These are phyloP conservation scores for Clanis bilineata DNA, from an alignment of 2,888 invertebrate species.

Conservation along the genomic window DNA sequence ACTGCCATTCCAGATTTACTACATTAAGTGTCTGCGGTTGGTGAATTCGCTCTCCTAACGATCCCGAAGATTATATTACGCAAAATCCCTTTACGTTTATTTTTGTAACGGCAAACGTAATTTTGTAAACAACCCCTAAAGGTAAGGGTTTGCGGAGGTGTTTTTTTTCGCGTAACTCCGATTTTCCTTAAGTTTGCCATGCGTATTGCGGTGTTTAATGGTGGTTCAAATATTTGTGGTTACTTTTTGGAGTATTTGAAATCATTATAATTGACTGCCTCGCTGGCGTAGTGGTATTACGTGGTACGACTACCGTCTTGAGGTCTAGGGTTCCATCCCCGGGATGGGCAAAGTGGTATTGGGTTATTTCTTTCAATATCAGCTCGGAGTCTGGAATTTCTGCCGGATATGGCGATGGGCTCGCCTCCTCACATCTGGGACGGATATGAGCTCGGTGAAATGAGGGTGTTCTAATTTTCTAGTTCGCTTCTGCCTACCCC, in stretches of 20 bases:
- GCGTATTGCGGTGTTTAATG: conserved; percentile 49
- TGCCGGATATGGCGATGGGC: too few species aligned
- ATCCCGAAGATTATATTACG: background rate
- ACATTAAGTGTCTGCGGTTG: conserved; percentile 18
- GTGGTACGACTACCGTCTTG: too few species aligned
- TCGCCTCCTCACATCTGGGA: too few species aligned
- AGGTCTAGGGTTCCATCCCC: too few species aligned
- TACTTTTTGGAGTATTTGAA: conserved; percentile 1
- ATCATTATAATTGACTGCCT: too few species aligned
- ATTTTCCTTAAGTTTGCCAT: conserved; percentile 53
- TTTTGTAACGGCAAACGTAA: background rate
- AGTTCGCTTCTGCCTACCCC: too few species aligned
- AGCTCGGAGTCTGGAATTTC: too few species aligned
- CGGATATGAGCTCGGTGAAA: too few species aligned
- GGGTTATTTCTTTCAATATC: too few species aligned
- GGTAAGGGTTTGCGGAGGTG: conserved; percentile 25
- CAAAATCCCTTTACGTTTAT: background rate
- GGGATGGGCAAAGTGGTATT: too few species aligned
- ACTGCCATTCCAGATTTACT: conserved; percentile 65
- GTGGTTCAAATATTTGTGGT: conserved; percentile 24
- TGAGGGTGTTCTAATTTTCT: too few species aligned
- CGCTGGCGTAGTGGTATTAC: too few species aligned
- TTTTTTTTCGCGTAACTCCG: conserved; percentile 37
- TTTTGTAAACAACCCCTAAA: conserved; percentile 2
- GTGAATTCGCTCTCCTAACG: background rate